Evolutionary conservation across 2,113 vertebrate genomes (phyloP), one percentile per base, ranked within the genome.

Genomic region (Sinocyclocheilus grahami): DNA sequence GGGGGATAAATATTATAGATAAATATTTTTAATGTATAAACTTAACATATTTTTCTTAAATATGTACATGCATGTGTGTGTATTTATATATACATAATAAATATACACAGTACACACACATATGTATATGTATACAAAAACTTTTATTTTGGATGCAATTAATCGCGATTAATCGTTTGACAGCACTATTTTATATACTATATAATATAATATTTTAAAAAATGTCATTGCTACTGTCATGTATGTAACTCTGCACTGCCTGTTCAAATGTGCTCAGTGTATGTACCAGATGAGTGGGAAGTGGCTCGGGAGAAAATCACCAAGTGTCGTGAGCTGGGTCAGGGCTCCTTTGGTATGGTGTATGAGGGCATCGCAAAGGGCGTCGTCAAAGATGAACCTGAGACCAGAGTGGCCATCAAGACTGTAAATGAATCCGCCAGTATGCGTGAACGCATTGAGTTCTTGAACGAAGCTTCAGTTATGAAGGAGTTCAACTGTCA

Each of bases 401-500:
- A 99, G 86, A 99, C 97, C 11, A 91, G 96, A 22, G 98, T 99
- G 91, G 98, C 98, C 90, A 98, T 99, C 91, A 99, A 99, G 92
- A 99, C 98, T 0, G 98, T 99, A 84, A 99, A 99, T 0, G 98
- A 99, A 92, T 96, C 97, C 0, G 98, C 97, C 1, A 99, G 97
- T 92, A 98, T 99, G 98, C 96, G 97, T 0, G 98, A 99, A 89
- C 95, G 98, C 88, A 99, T 99, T 0, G 98, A 99, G 91, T 99
- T 99, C 92, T 92, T 99, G 90, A 99, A 99, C 0, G 98, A 99
- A 93, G 98, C 98, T 11, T 99, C 98, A 0, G 98, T 99, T 93
- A 99, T 99, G 98, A 99, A 99, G 93, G 98, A 99, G 92, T 99
- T 99, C 93, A 99, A 99, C 90, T 99, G 98, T 93, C 98, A 99